phyloP scores from a whole-genome alignment of 2,797 vertebrate genomes.

The Channallabes apus region DNA sequence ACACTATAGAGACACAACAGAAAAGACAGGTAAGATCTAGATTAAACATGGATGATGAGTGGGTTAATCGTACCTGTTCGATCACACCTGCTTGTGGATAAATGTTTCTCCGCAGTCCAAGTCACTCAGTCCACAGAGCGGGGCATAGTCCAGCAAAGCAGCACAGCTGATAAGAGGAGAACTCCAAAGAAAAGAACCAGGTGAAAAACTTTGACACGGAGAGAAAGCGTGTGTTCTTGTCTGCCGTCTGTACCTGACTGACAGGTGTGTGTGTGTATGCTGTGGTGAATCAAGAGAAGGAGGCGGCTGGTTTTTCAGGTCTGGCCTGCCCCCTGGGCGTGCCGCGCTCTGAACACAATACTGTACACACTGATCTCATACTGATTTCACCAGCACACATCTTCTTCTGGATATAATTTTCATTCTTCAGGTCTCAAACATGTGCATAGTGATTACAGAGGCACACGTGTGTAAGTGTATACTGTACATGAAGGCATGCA shows the following conservation, averaged over 20 bases:
- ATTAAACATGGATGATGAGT: background rate
- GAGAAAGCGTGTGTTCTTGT: background rate
- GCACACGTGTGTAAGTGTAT: background rate
- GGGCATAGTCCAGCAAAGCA: constrained; percentile 67
- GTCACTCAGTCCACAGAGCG: constrained; percentile 65
- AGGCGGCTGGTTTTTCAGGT: constrained; percentile 80
- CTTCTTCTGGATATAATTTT: background rate
- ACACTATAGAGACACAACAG: background rate
- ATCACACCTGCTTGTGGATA: constrained; percentile 23
- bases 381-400: background rate
- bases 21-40: background rate
- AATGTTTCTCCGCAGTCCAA: constrained; percentile 55
- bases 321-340: constrained; percentile 64
- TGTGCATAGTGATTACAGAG: background rate
- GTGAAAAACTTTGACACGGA: background rate
- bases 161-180: background rate
- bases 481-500: background rate
- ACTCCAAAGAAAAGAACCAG: background rate
- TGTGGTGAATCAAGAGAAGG: constrained; percentile 40
- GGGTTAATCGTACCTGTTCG: constrained; percentile 37
- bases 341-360: constrained; percentile 59
- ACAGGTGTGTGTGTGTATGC: constrained; percentile 46
- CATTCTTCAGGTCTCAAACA: background rate
- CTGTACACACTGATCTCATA: constrained; percentile 2
- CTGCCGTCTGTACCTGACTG: constrained; percentile 50